These are phyloP conservation scores for Nasua narica DNA, from an alignment of 2,797 vertebrate species.

Conservation along the genomic window DNA sequence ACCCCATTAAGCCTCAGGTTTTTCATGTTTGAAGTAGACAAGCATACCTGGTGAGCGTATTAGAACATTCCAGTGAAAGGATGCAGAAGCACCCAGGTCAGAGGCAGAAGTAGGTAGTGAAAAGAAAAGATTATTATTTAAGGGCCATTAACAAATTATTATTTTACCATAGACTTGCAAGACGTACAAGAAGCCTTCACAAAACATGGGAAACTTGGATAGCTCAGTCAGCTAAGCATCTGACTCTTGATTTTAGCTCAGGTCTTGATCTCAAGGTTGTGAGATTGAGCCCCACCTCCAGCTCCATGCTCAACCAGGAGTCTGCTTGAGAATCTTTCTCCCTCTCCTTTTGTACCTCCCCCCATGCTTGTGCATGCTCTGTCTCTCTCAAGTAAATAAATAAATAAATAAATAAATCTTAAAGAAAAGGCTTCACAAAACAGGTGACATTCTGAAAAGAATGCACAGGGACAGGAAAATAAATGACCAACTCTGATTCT, in stretches of 20 bases:
- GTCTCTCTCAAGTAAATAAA: background rate
- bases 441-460: background rate
- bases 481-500: background rate
- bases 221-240: background rate
- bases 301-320: background rate
- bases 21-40: background rate
- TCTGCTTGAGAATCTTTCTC: background rate
- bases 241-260: background rate
- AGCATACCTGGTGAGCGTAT: rapidly evolving
- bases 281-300: background rate
- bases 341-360: background rate
- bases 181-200: background rate
- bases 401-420: background rate
- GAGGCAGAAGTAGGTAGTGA: background rate
- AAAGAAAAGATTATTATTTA: background rate
- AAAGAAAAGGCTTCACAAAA: background rate
- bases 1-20: background rate
- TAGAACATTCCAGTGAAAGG: background rate
- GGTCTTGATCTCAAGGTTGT: background rate
- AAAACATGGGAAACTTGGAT: background rate
- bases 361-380: background rate
- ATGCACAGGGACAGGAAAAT: background rate
- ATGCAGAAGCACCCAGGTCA: background rate
- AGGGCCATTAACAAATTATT: background rate
- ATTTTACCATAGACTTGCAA: background rate